Evolutionary conservation across 2,888 invertebrate species (phyloP).

Genomic region (Polymixis flavicincta): DNA sequence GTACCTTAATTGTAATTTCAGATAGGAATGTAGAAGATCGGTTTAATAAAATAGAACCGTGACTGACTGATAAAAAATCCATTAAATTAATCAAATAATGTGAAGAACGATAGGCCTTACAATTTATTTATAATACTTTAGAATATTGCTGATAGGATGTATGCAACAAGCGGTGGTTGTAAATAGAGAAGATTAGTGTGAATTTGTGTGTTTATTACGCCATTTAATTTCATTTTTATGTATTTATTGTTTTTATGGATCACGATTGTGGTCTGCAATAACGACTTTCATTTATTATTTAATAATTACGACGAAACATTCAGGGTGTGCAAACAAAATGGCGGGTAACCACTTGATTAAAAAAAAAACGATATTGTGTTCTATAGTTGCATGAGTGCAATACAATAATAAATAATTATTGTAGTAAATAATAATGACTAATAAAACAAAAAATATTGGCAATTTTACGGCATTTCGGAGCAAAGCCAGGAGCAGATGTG

Average conservation of each 20-base stretch:
- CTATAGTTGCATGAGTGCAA: slow-evolving; percentile 2
- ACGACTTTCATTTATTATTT: no score
- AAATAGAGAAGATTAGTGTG: no score
- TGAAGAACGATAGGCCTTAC: no score
- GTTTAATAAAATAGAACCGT: neutral
- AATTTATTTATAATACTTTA: no score
- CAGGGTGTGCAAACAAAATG: neutral
- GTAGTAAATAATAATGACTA: slow-evolving; percentile 37
- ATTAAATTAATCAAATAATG: neutral
- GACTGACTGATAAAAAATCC: neutral
- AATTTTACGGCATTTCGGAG: slow-evolving; percentile 47
- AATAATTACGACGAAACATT: no score
- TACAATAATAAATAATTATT: slow-evolving; percentile 8
- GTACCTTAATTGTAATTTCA: neutral
- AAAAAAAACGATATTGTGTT: neutral
- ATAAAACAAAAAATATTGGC: slow-evolving; percentile 45
- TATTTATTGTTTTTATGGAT: no score
- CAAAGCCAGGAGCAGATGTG: slow-evolving; percentile 58
- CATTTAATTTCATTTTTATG: no score
- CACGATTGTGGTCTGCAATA: no score
- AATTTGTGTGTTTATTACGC: no score
- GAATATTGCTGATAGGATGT: no score
- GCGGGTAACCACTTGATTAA: neutral
- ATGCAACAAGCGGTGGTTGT: no score
- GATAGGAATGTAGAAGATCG: neutral